Evolutionary conservation across 1,140 invertebrate genomes (phyloP).

Genomic region (Musca vetustissima): DNA sequence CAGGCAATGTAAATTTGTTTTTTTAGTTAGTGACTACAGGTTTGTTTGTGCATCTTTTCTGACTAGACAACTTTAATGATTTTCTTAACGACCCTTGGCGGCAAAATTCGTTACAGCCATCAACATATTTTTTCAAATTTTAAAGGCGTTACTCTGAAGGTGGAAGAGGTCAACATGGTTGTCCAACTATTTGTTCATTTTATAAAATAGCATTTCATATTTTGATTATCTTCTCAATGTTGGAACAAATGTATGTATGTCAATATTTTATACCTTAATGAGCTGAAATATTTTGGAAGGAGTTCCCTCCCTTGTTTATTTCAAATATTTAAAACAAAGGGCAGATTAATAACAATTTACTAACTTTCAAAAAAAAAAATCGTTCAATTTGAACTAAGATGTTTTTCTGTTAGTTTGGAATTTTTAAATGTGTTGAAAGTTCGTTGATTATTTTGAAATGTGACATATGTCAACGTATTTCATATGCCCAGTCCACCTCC

Average conservation of each 20-base stretch:
- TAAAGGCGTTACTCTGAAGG: background rate
- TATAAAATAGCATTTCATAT: background rate
- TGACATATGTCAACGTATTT: no score
- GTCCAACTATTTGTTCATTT: no score
- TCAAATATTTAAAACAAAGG: no score
- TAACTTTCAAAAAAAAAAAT: no score
- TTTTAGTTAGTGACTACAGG: background rate
- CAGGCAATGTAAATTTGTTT: no score
- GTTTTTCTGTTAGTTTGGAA: no score
- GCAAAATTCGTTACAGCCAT: constrained; percentile 19
- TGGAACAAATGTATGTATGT: no score
- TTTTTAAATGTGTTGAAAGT: no score
- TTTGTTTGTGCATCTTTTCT: background rate
- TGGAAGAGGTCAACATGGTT: background rate
- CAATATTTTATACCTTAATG: constrained; percentile 14
- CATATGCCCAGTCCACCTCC: no score
- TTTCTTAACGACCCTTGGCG: constrained; percentile 17
- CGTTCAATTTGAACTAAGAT: no score
- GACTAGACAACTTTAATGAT: constrained; percentile 5
- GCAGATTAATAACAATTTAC: no score
- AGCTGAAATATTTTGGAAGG: background rate
- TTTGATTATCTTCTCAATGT: background rate
- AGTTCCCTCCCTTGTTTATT: background rate
- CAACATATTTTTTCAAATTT: background rate
- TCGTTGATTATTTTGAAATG: no score